Evolutionary conservation across 2,113 vertebrate species (phyloP), one percentile per base, ranked within the genome.

Genomic region (Apteryx mantelli): DNA sequence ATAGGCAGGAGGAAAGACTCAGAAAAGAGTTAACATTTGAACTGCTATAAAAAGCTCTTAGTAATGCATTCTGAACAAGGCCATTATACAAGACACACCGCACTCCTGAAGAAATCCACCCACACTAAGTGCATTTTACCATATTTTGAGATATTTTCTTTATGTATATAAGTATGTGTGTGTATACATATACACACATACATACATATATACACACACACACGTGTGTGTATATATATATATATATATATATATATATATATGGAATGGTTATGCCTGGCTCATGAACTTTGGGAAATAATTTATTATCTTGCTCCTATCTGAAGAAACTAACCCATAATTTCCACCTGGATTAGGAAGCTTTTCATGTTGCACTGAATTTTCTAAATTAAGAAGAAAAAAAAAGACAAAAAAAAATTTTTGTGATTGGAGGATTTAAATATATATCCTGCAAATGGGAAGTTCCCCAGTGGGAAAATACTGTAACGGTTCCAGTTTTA

Each of bases 341-440:
- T 69, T 93, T 91, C 82, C 14, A 90, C 61, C 36, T 30, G 18
- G 26, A n/a, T 40, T 60, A 78, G 48, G 25, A 86, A 38, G 19
- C 73, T 5, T 24, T 79, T 85, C n/a, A 69, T 7, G 46, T 36
- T 82, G 30, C 44, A 58, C 0, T 81, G 10, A 40, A 14, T 70
- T 66, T 85, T 75, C 61, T 64, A 68, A 90, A 76, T 65, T 40
- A 42, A 60, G 60, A 25, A 50, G 42, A 55, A n/a, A 74, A 44
- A 64, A 22, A 46, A 30, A 11, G 36, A 38, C 36, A 38, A 3
- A 61, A 42, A 28, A 12, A 55, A 14, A 4, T 32, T 66, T 86
- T 74, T 64, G 7, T 46, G 71, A 95, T 56, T 82, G 53, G 44
- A 94, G 48, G 78, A 82, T 78, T 88, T 86, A 94, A 94, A 88